Percentiles rank a stretch among this genome's conserved stretches.
Conservation (phyloP, 2,113 vertebrate species). For the Pao palembangensis region DNA sequence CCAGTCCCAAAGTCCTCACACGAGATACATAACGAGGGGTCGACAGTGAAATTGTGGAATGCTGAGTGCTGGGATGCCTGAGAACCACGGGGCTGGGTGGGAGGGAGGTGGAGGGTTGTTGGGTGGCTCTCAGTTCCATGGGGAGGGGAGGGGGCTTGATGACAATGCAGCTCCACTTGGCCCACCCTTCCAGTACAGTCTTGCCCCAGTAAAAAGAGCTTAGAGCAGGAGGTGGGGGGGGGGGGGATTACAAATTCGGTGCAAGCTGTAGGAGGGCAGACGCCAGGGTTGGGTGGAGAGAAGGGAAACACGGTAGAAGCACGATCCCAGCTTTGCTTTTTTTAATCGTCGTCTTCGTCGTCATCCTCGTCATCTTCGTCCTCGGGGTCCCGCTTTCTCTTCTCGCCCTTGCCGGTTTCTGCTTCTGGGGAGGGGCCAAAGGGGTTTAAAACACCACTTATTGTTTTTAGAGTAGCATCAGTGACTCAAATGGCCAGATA, state of each 20-base stretch:
- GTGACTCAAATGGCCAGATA: no score
- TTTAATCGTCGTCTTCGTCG: constrained; percentile 77
- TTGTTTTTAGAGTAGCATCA: no score
- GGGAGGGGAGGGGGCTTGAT: constrained; percentile 7
- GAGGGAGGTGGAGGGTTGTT: constrained; percentile 62
- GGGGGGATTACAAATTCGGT: constrained; percentile 56
- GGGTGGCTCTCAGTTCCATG: constrained; percentile 71
- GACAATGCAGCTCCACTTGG: constrained; percentile 72
- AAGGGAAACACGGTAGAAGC: constrained; percentile 62
- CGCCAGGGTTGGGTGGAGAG: constrained; percentile 52
- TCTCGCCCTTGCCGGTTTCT: constrained; percentile 82
- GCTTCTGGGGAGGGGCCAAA: constrained; percentile 59
- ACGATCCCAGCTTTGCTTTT: constrained; percentile 55
- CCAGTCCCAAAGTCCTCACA: constrained; percentile 81
- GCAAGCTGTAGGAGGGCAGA: constrained; percentile 56
- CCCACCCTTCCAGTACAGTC: constrained; percentile 82
- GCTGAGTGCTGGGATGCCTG: constrained; percentile 83
- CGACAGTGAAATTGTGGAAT: constrained; percentile 83
- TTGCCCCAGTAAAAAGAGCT: constrained; percentile 74
- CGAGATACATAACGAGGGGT: constrained; percentile 78
- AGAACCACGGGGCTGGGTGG: constrained; percentile 57
- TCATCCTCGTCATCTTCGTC: constrained; percentile 86
- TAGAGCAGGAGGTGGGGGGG: constrained; percentile 59
- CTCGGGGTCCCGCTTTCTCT: constrained; percentile 88
- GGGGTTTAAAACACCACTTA: neutral